Evolutionary conservation across 2,888 invertebrate species (phyloP), one percentile per base, ranked within the genome.

Genomic region (Norana najaformis): DNA sequence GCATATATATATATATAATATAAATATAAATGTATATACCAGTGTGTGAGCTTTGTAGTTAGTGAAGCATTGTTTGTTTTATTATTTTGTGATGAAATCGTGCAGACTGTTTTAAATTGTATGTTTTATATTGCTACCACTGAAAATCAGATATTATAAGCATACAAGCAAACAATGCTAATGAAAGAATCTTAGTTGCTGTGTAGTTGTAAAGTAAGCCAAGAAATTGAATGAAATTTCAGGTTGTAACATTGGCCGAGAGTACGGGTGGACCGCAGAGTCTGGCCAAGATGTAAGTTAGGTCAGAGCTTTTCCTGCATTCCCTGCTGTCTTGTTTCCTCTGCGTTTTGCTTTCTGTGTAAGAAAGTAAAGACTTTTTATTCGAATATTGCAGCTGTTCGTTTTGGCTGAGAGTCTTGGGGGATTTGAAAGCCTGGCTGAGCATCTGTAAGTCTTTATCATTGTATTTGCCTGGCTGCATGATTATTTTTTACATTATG

Each of bases 371-470:
- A 69, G 8, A 69, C 30, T 20, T 83, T 85, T 82, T 39, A 36
- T 90, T 39, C 92, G 92, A 37, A 69, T 83, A 53, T 88, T 82
- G 4, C 92, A 94, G 94, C 91, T 95, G 39, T 95, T 95, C 92
- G 94, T 94, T 18, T 91, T 95, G 88, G 95, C 95, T 41, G 95
- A 95, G 91, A 95, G 95, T 93, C 92, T 95, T 11, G 95, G 95
- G 85, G 95, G 95, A 30, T 95, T 93, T 93, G 95, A 95, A 92
- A 94, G 94, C 92, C 92, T 95, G 53, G 94, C 94, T 91, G 95
- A 95, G 92, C 92, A 94, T 35, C 95, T 95, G 95, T 95, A 93
- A 94, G 94, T 94, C 83, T 39, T 37, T 0, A n/a, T 53, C 23
- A n/a, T n/a, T 69, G 30, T 69, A n/a, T n/a, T 69, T n/a, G 8